phyloP scores from a whole-genome alignment of 2,113 vertebrate genomes.

The Eidolon helvum region DNA sequence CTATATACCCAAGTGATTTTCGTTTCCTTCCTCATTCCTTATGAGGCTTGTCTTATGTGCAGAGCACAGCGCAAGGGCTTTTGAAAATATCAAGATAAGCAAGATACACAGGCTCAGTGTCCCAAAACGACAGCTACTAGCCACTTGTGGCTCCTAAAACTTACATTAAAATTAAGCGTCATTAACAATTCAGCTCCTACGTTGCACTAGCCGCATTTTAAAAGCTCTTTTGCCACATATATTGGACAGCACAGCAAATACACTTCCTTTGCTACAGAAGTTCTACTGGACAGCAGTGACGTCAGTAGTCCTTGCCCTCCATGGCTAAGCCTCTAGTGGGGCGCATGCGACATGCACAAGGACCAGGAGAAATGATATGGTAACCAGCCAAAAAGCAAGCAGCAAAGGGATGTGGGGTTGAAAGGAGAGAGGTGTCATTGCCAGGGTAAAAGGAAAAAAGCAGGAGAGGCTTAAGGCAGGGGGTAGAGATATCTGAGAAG shows the following conservation, averaged over 20 bases:
- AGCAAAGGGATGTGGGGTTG: too few species aligned
- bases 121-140: not conserved
- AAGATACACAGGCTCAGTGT: not conserved
- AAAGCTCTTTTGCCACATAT: not conserved
- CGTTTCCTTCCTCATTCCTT: not conserved
- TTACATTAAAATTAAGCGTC: not conserved
- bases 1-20: not conserved
- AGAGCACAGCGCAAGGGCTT: not conserved
- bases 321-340: not conserved
- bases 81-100: not conserved
- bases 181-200: not conserved
- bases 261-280: not conserved
- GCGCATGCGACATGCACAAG: not conserved
- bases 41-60: not conserved
- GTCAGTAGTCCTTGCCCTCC: not conserved
- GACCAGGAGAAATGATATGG: not conserved
- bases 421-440: not conserved
- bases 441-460: not conserved
- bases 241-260: rapidly evolving
- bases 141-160: not conserved
- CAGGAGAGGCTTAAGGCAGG: not conserved
- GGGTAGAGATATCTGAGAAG: not conserved
- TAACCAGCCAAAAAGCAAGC: not conserved
- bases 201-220: not conserved
- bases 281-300: not conserved